Base-by-base conservation (phyloP, 2,888 invertebrate genomes). In the Azorinus chamasolen region DNA sequence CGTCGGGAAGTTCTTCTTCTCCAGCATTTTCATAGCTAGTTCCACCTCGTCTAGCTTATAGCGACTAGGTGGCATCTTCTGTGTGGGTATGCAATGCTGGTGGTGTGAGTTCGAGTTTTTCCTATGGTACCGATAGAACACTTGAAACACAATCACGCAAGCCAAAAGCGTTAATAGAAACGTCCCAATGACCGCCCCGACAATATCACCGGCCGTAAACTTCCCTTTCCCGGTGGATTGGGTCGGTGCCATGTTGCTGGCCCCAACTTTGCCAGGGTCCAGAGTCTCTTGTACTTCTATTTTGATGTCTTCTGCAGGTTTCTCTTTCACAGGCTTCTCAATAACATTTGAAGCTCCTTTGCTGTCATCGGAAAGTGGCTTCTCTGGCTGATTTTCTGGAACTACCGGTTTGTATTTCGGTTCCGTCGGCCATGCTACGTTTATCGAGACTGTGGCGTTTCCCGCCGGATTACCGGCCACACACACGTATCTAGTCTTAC, bases 121-220 rank as follows among this genome's bases (percentile, higher is more conserved):
- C 54, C 77, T 58, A 53, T 78, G 81, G 54, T 81, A 77, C 58
- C 82, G 77, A 65, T 85, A 84, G 65, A 87, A 86, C 20, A 90
- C 61, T 71, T 91, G 89, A 66, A 90, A 88, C 25, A 90, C 81
- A 46, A 91, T 75, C 20, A 91, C 74, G 81, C 91, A 91, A 24
- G 91, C 79, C 12, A 92, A 66, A 8, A 92, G 81, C 24, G 92
- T 93, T 59, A 91, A 83, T 18, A 92, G 79, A 78, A 91, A 91
- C 27, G 92, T 92, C 4, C 92, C 92, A 5, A 92, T 84, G 14
- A 93, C 89, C 18, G 92, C 92, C n/a, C 91, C 91, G 4, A 92
- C 85, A 22, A 92, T 85, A 65, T 92, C 91, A 32, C 90, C 88
- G 37, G 90, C 79, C 25, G 86, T 88, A 66, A 92, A 92, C 32